Percentiles rank a stretch among this genome's conserved stretches.
phyloP scores from a whole-genome alignment of 1,140 invertebrate genomes.

The Maconellicoccus hirsutus region DNA sequence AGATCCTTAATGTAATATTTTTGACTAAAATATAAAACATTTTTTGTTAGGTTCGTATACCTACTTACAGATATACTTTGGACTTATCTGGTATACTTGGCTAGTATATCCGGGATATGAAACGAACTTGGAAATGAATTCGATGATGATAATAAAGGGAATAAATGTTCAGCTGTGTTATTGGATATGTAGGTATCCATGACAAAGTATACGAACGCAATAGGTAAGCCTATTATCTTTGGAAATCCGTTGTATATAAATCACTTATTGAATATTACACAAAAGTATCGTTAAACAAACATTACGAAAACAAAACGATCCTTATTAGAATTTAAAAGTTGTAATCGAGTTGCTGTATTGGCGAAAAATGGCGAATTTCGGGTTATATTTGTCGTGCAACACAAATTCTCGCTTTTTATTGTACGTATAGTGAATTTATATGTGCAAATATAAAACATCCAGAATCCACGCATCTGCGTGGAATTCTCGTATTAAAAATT shows the following conservation, averaged over 20 bases:
- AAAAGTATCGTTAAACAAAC: constrained; percentile 9
- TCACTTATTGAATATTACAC: neutral
- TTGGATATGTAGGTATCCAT: neutral
- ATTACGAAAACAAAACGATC: neutral
- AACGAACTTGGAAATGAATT: neutral
- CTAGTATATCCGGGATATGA: neutral
- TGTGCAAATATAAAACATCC: neutral
- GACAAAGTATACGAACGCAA: neutral
- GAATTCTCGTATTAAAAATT: neutral
- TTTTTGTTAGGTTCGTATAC: too few species aligned
- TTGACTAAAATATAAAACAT: too few species aligned
- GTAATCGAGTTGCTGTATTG: neutral
- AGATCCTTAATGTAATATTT: too few species aligned
- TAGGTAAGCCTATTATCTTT: constrained; percentile 9
- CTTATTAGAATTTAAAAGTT: constrained; percentile 3
- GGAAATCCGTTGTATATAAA: neutral
- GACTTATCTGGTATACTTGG: too few species aligned
- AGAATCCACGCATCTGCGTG: neutral
- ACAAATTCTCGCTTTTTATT: neutral
- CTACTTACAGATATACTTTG: too few species aligned
- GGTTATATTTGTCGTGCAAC: neutral
- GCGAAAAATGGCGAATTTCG: too few species aligned
- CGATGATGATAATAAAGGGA: neutral
- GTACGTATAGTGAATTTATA: neutral
- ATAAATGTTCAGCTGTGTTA: neutral